Conservation (phyloP, 1,140 invertebrate species). For the Camponotus pennsylvanicus region DNA sequence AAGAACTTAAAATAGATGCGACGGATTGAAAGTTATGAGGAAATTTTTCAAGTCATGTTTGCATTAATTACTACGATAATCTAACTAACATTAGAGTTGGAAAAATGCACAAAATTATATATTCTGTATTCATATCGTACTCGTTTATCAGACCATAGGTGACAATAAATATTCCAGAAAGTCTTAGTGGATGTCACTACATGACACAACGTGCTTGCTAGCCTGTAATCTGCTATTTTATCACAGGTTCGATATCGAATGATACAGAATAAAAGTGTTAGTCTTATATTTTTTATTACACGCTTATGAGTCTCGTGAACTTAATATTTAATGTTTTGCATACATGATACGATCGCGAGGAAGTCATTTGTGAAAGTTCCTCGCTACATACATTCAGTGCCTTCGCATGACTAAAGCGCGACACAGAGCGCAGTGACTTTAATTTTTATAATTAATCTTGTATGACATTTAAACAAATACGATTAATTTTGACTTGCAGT, state of each 20-base stretch:
- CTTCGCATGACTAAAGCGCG: slow-evolving; percentile 13
- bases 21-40: neutral
- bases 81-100: neutral
- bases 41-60: neutral
- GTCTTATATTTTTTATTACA: slow-evolving; percentile 14
- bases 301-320: neutral
- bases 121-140: neutral
- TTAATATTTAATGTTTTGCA: slow-evolving; percentile 67
- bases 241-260: neutral
- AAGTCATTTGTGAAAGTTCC: neutral
- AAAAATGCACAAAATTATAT: neutral
- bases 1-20: neutral
- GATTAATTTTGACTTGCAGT: slow-evolving; percentile 30
- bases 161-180: slow-evolving; percentile 22
- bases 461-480: neutral
- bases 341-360: neutral
- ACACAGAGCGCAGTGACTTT: neutral
- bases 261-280: slow-evolving; percentile 17
- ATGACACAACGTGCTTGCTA: neutral
- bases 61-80: slow-evolving; percentile 26
- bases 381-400: neutral
- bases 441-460: neutral
- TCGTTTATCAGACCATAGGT: neutral
- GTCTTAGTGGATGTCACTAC: neutral
- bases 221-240: neutral